Evolutionary conservation across 2,797 vertebrate species (phyloP).

Genomic region (Parauchenoglanis punctatus): DNA sequence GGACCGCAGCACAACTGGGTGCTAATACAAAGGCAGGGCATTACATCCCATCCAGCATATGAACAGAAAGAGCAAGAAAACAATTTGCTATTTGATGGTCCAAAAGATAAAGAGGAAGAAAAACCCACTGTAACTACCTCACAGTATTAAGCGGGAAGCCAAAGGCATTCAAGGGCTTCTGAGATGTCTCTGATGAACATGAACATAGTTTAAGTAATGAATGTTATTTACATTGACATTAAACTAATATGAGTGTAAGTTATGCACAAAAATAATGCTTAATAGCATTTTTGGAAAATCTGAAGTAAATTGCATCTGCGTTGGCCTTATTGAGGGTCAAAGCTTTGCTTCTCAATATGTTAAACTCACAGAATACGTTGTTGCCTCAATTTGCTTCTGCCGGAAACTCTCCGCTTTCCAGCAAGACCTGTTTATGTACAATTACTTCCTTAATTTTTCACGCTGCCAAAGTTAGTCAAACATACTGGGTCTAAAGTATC

Average conservation of each 20-base stretch:
- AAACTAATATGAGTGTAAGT: neutral
- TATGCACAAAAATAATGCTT: neutral
- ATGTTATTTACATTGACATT: neutral
- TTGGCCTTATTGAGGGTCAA: neutral
- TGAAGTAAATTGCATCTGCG: neutral
- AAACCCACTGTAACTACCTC: neutral
- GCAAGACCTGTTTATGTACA: neutral
- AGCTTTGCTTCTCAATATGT: neutral
- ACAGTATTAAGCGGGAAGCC: neutral
- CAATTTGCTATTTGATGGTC: neutral
- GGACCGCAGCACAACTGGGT: constrained; percentile 59
- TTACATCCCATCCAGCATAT: constrained; percentile 9
- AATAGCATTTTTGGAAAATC: neutral
- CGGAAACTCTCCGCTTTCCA: neutral
- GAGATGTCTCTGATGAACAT: neutral
- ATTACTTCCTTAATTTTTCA: neutral
- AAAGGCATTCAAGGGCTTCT: neutral
- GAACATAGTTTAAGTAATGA: neutral
- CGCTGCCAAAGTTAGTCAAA: neutral
- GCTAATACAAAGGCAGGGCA: constrained; percentile 43
- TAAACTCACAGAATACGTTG: neutral
- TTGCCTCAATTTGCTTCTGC: neutral
- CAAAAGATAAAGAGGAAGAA: neutral
- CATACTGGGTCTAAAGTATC: neutral
- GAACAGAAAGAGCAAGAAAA: constrained; percentile 1